Base-by-base conservation (phyloP, 2,113 vertebrate species). In the Zapornia atra region DNA sequence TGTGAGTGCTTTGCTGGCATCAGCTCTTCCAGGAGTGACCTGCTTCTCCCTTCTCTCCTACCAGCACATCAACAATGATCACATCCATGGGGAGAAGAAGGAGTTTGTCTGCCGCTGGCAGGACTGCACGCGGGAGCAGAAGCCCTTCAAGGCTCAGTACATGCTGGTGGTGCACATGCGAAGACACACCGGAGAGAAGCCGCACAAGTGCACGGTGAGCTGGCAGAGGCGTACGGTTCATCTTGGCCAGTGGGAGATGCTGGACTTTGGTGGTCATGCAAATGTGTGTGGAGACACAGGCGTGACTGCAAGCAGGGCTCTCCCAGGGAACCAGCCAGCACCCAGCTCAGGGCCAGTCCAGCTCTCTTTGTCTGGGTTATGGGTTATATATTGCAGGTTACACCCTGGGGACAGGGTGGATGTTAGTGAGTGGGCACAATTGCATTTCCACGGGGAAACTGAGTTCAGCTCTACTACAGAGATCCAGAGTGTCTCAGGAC, bases 91-190 rank as follows among this genome's bases (percentile, higher is more conserved):
- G 31, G 99, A 99, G 97, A 99, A 99, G 98, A 99, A 99, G 97
- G 99, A 99, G 98, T 99, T 99, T 46, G 99, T 99, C 65, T 99
- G 99, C 94, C 99, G 98, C 94, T 99, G 99, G 99, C 98, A 99
- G 82, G 99, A 99, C 95, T 99, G 99, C 95, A 99, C 99, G 0
- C 97, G 99, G 57, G 99, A 99, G 92, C 99, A 99, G 98, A 99
- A 99, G 96, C 99, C 99, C 53, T 99, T 99, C 97, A 99, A 99
- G 97, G 99, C 99, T 6, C 99, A 99, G 98, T 99, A 99, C 92
- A 99, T 99, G 99, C 94, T 99, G 96, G 99, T 99, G 92, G 99
- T 99, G 81, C 99, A 99, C 97, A 99, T 99, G 99, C 98, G 99
- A 59, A 94, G 99, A 15, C 99, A 99, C 98, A 99, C 99, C 0